Base-by-base conservation (phyloP, 2,888 invertebrate species). In the Caenorhabditis sulstoni region DNA sequence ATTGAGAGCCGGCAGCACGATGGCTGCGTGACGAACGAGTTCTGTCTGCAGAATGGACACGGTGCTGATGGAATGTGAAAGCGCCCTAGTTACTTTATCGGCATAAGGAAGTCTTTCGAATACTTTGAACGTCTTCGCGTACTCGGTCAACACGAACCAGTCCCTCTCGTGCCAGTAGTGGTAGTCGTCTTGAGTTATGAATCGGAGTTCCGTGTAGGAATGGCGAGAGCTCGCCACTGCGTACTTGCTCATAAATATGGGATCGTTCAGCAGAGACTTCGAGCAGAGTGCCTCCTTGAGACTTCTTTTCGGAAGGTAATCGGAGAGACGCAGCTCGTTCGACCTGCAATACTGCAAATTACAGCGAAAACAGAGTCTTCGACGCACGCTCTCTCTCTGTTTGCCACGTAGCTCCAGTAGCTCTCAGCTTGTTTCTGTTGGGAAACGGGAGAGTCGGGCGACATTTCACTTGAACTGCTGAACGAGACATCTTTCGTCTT, bases 161-260 rank as follows among this genome's bases (percentile, higher is more conserved):
- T 85, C 85, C 49, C 87, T 59, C 37, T 89, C 89, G 71, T 89
- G 89, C 88, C 89, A 89, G 55, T 86, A 85, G 37, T 87, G 84
- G 65, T 86, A 87, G 65, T 89, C 89, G 7, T 35, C 67, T 53
- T 84, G 82, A n/a, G 77, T 79, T 14, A 88, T 89, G 22, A 85
- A 84, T 41, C 85, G 73, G 20, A 88, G 79, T 5, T 71, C 58
- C 18, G 49, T 73, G 57, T 62, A 66, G 14, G 61, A 61, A 57
- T 83, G 81, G 37, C 53, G 41, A 11, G 71, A 41, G 41, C 71
- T 71, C 64, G 62, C 45, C 8, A 18, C 39, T 35, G 57, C 66
- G 44, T 66, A 59, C 14, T 78, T 78, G 39, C 58, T 67, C 62
- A 78, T 45, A 29, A 78, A 78, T 20, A 73, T 78, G 0, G 71